Evolutionary conservation across 2,113 vertebrate species (phyloP).

Genomic region (Rhegmatorhina hoffmannsi): DNA sequence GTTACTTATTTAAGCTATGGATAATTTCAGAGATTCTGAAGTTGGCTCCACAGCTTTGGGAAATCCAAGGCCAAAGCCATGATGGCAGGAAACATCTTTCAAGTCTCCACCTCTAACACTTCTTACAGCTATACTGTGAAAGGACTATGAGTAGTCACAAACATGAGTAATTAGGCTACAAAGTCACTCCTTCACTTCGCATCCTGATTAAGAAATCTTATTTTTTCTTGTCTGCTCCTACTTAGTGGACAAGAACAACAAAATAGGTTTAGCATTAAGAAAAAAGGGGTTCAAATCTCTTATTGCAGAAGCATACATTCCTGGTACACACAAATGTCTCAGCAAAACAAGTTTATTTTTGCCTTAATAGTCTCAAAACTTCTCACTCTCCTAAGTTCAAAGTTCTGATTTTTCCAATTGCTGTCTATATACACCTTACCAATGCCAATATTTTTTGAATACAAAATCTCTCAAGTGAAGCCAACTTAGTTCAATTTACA

Average conservation of each 20-base stretch:
- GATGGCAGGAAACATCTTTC: not conserved
- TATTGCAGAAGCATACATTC: not conserved
- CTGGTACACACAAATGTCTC: not conserved
- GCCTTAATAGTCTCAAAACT: not conserved
- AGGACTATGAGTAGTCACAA: not conserved
- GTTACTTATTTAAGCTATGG: not conserved
- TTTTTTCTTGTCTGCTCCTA: not conserved
- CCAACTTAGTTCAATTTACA: not conserved
- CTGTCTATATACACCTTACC: not conserved
- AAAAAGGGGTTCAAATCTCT: not conserved
- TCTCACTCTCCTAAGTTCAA: not conserved
- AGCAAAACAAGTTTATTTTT: not conserved
- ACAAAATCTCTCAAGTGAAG: not conserved
- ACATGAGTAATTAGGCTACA: not conserved
- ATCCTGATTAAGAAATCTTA: not conserved
- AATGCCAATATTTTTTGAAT: not conserved
- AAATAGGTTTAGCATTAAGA: not conserved
- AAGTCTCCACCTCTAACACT: not conserved
- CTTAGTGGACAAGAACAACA: not conserved
- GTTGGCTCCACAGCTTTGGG: not conserved
- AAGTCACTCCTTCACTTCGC: not conserved
- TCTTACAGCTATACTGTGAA: not conserved
- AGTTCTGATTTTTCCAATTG: not conserved
- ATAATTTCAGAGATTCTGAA: not conserved
- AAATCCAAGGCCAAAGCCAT: not conserved